phyloP scores from a whole-genome alignment of 2,797 vertebrate genomes.

The Echiichthys vipera region DNA sequence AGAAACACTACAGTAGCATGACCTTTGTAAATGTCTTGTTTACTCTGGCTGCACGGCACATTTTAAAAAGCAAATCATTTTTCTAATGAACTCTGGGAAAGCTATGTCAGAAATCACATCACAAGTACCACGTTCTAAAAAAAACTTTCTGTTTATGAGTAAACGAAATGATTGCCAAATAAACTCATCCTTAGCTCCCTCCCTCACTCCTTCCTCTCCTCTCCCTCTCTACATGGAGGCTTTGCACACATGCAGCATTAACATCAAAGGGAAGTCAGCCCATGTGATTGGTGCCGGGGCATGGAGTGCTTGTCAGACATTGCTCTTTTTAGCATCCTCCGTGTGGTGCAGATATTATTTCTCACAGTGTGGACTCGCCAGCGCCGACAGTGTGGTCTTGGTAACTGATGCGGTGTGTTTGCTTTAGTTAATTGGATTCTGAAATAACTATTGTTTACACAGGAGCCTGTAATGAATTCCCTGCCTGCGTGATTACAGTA shows the following conservation, averaged over 20 bases:
- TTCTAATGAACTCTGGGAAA: conserved; percentile 27
- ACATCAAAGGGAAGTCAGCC: conserved; percentile 65
- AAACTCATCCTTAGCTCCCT: conserved; percentile 51
- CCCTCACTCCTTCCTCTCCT: neutral
- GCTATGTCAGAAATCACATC: conserved; percentile 34
- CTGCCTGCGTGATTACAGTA: conserved; percentile 45
- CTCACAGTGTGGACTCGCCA: conserved; percentile 37
- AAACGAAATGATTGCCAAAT: conserved; percentile 59
- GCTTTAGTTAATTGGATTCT: conserved; percentile 74
- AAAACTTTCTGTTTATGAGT: conserved; percentile 42
- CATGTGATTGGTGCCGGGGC: conserved; percentile 47
- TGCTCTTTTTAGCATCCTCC: conserved; percentile 61
- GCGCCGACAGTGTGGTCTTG: conserved; percentile 35
- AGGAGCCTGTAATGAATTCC: conserved; percentile 56
- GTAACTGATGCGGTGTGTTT: conserved; percentile 65
- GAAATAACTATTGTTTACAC: conserved; percentile 70
- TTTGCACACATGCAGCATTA: conserved; percentile 31
- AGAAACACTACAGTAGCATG: conserved; percentile 2
- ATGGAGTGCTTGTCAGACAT: conserved; percentile 50
- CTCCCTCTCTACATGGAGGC: conserved; percentile 18
- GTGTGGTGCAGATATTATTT: conserved; percentile 51
- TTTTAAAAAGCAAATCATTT: conserved; percentile 31
- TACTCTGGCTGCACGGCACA: conserved; percentile 12
- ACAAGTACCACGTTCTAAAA: conserved; percentile 12
- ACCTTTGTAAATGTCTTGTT: conserved; percentile 35